These are phyloP conservation scores for Acridotheres tristis DNA, from an alignment of 2,797 vertebrate genomes.

Conservation along the genomic window DNA sequence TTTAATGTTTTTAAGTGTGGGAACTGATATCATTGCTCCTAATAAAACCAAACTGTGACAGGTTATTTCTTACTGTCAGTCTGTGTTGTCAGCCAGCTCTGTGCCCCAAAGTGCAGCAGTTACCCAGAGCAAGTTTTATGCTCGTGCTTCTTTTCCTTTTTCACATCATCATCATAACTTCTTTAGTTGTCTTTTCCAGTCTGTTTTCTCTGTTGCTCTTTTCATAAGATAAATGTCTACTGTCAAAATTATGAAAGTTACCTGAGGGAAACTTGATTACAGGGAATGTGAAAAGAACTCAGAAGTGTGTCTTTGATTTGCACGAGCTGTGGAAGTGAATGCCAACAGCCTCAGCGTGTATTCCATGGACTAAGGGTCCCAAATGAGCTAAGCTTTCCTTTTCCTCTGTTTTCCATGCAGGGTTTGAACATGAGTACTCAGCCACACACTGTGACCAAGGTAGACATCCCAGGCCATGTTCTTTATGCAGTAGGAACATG, in stretches of 20 bases:
- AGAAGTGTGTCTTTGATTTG: not conserved
- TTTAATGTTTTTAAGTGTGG: not conserved
- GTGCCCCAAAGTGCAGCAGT: not conserved
- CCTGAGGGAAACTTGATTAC: not conserved
- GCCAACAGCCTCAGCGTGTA: not conserved
- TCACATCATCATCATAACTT: not conserved
- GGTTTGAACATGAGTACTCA: slow-evolving; percentile 45
- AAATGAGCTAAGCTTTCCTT: not conserved
- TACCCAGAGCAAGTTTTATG: not conserved
- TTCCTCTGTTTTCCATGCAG: slow-evolving; percentile 24
- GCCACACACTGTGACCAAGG: not conserved
- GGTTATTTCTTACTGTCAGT: not conserved
- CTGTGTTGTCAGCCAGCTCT: not conserved
- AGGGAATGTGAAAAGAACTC: not conserved
- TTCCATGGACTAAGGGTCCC: not conserved
- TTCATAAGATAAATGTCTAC: not conserved
- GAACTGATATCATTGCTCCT: not conserved
- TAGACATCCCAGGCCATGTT: slow-evolving; percentile 55
- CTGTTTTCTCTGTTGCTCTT: not conserved
- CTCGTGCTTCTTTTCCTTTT: not conserved
- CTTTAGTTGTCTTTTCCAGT: not conserved
- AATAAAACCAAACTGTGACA: not conserved
- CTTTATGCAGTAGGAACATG: slow-evolving; percentile 64
- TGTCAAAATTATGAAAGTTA: not conserved
- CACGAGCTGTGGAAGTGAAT: fast-evolving